Base-by-base conservation (phyloP, 1,140 invertebrate genomes). In the Condylostylus longicornis region DNA sequence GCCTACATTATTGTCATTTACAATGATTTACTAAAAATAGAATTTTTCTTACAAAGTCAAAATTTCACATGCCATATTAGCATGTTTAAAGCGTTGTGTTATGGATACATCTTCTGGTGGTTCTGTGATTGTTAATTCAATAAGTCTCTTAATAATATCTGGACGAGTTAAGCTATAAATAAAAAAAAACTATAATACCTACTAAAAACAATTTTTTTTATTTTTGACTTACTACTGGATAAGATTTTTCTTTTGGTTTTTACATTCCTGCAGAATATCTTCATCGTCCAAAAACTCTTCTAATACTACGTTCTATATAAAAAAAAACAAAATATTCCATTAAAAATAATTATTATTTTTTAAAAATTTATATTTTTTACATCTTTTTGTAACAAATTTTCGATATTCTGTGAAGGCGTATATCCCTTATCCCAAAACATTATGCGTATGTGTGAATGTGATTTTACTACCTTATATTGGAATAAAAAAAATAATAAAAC, bases 261-360 rank as follows among this genome's bases (percentile, higher is more conserved):
- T 90, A 62, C 89, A 93, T 73, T 97, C 89, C 62, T 91, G 86
- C 42, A 97, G 69, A 53, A 96, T 83, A 63, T 94, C 86, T 59
- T 93, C 88, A 63, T 90, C 82, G 58, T 95, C 84, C 69, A 96
- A 73, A 38, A 97, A 68, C 61, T 90, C 83, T 48, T 77, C 72
- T 33, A 97, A 67, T 14, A 82, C 90, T 33, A 91, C 77, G 77
- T 89, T 79, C 89, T 94, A 61, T 37, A 67, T 74, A 49, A 45
- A 10, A 25, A 31, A 35, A 13, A 40, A 17, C 2, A 5, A 33
- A 15, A 17, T 23, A 32, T 43, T 40, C 44, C 36, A 48, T 12
- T n/a, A n/a, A n/a, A n/a, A n/a, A n/a, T n/a, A n/a, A n/a, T 12
- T 12, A 23, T 7, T 23, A 13, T 27, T 4, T 4, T 27, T 10